Conservation (phyloP, 2,113 vertebrate genomes). For the Entomyzon cyanotis region DNA sequence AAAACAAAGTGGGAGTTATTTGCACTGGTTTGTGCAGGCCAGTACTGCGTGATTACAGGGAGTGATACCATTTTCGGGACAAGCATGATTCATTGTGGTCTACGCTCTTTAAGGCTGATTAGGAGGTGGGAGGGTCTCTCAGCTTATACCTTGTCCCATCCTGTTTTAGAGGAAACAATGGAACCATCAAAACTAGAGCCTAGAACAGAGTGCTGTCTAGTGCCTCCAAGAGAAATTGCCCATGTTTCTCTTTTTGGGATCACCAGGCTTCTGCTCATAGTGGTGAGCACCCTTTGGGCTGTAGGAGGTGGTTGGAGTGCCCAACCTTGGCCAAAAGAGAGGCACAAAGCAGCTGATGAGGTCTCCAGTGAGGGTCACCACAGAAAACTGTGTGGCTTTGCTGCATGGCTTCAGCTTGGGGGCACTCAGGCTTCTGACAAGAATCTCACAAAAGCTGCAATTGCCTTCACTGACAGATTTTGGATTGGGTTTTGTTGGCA, state of each 20-base stretch:
- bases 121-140: not conserved
- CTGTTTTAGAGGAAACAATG: not conserved
- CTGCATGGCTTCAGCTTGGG: not conserved
- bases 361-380: not conserved
- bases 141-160: not conserved
- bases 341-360: not conserved
- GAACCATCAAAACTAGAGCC: not conserved
- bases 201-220: not conserved
- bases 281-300: not conserved
- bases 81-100: slow-evolving; percentile 6
- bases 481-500: not conserved
- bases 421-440: not conserved
- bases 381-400: not conserved
- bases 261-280: not conserved
- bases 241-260: not conserved
- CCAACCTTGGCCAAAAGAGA: not conserved
- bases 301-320: not conserved
- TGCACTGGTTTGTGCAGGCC: slow-evolving; percentile 36
- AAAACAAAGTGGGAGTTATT: slow-evolving; percentile 32
- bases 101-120: rapidly evolving
- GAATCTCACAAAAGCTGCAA: rapidly evolving
- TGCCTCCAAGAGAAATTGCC: not conserved
- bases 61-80: not conserved
- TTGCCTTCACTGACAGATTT: not conserved
- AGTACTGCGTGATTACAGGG: slow-evolving; percentile 31